These are phyloP conservation scores for Ericerus pela DNA, from an alignment of 1,140 invertebrate genomes.

Conservation along the genomic window DNA sequence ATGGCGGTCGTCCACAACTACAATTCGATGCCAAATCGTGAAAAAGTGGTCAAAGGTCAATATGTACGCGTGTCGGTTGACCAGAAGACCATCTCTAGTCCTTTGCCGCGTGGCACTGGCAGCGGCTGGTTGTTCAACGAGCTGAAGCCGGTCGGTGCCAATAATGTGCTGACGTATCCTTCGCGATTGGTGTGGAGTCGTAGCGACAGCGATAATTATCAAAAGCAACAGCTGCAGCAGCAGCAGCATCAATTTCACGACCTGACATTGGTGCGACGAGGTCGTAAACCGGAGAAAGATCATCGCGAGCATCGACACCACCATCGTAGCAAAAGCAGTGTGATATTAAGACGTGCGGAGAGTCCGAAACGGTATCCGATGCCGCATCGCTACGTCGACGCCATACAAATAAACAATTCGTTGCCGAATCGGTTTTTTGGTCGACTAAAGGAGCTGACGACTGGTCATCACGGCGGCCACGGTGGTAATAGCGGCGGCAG, in stretches of 20 bases:
- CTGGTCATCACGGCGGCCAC: conserved; percentile 6
- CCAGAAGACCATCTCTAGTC: neutral
- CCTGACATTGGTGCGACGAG: neutral
- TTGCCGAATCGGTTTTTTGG: conserved; percentile 22
- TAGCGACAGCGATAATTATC: neutral
- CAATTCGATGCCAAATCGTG: conserved; percentile 4
- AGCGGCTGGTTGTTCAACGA: conserved; percentile 1
- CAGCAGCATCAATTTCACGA: conserved; percentile 9
- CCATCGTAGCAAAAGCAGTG: conserved; percentile 2
- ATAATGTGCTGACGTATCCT: conserved; percentile 12
- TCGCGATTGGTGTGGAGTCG: neutral
- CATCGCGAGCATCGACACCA: conserved; percentile 2
- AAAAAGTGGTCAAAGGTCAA: conserved; percentile 22
- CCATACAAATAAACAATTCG: conserved; percentile 14
- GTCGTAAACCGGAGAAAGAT: no score
- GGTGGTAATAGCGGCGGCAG: neutral
- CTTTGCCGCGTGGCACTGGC: neutral
- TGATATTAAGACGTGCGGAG: conserved; percentile 21
- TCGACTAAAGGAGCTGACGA: conserved; percentile 21
- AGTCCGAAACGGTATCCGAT: conserved; percentile 13
- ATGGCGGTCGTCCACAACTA: neutral
- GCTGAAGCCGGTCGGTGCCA: neutral
- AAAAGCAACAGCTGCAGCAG: neutral
- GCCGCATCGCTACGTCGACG: neutral
- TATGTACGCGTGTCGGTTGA: conserved; percentile 21